Base-by-base conservation (phyloP, 2,888 invertebrate species). In the Ichneumon xanthorius region DNA sequence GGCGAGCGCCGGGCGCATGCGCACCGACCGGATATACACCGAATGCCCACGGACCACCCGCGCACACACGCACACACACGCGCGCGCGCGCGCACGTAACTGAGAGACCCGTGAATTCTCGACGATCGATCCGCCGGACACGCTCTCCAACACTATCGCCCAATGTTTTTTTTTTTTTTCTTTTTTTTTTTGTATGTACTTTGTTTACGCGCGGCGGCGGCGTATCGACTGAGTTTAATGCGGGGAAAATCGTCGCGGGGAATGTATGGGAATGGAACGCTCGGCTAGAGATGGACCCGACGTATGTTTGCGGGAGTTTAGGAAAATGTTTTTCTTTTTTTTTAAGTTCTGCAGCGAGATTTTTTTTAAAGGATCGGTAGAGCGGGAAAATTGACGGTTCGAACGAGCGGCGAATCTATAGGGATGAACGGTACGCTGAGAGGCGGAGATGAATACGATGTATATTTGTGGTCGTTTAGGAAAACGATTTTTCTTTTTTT, bases 71-170 rank as follows among this genome's bases (percentile, higher is more conserved):
- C 16, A 40, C 4, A 11, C 14, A 71, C 33, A 37, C n/a, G n/a
- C 53, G 40, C 19, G 58, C 30, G 45, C 53, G 19, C 58, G 22
- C 11, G n/a, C 50, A 50, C n/a, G 50, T n/a, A 50, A 50, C n/a
- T 0, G n/a, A 14, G 50, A 50, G 61, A 14, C 30, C 61, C 26
- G 26, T 61, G 61, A 61, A 61, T 61, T 61, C 33, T 30, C 61
- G 26, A 16, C 61, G 33, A 61, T 61, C 61, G 61, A 61, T 61
- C 61, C 61, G 16, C 61, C 61, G 61, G 61, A 30, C 61, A 33
- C 45, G 45, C 26, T 61, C 61, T 33, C 33, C 16, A 30, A 14
- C 61, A 14, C 61, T 61, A 30, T 14, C 61, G 61, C 9, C 9
- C 33, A 30, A 33, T 33, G 61, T 30, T 61, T 61, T 26, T 5